Evolutionary conservation across 2,797 vertebrate genomes (phyloP).

Genomic region (Microctenopoma lineatum): DNA sequence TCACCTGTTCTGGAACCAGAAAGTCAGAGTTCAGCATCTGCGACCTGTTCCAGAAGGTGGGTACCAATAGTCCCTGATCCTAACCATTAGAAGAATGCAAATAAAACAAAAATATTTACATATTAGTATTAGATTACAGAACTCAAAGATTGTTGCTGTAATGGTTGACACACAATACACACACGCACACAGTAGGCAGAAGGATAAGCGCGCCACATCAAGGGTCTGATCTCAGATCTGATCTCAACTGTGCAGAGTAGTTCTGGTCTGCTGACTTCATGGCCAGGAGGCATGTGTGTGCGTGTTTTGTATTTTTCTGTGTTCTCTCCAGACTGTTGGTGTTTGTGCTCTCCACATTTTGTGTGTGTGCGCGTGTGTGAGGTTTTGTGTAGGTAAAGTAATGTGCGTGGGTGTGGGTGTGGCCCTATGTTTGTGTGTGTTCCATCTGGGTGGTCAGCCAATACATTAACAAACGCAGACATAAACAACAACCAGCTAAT

Average conservation of each 20-base stretch:
- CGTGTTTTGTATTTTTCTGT: neutral
- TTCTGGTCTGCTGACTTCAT: conserved; percentile 55
- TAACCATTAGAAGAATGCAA: neutral
- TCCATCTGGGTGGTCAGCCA: conserved; percentile 67
- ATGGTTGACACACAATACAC: neutral
- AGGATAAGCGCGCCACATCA: conserved; percentile 29
- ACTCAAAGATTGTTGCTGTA: neutral
- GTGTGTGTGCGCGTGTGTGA: conserved; percentile 1
- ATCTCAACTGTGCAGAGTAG: conserved; percentile 28
- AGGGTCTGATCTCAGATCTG: conserved; percentile 26
- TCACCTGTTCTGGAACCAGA: no score
- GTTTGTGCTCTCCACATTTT: neutral
- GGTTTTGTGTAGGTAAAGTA: neutral
- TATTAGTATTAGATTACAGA: neutral
- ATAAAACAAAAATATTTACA: conserved; percentile 14
- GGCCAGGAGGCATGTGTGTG: conserved; percentile 14
- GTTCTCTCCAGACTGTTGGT: neutral
- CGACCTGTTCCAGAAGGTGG: no score
- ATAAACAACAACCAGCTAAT: conserved; percentile 60
- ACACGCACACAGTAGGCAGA: neutral
- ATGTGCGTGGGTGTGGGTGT: neutral
- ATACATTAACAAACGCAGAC: conserved; percentile 46
- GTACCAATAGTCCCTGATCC: no score
- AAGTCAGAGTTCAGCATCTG: no score
- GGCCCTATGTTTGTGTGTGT: conserved; percentile 27